Conservation (phyloP, 2,797 vertebrate genomes). For the Mus spretus region DNA sequence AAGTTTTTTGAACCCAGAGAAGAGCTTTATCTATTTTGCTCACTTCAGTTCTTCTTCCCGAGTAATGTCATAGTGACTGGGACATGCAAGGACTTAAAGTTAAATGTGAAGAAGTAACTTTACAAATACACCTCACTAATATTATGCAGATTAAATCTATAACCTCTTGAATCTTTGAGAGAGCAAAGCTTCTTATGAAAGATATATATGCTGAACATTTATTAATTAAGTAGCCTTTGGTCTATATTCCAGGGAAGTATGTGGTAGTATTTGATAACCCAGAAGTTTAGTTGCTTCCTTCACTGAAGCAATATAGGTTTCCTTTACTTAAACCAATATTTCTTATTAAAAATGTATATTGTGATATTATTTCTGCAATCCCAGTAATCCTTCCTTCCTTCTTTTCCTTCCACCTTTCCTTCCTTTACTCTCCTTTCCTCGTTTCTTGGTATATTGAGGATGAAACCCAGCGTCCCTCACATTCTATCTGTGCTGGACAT, state of each 20-base stretch:
- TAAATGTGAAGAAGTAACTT: constrained; percentile 38
- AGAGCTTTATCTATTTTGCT: neutral
- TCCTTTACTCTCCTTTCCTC: neutral
- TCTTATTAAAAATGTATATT: constrained; percentile 53
- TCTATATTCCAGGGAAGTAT: neutral
- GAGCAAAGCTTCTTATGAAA: neutral
- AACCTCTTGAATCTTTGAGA: constrained; percentile 45
- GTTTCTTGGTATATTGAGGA: neutral
- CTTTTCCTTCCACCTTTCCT: neutral
- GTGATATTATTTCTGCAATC: constrained; percentile 38
- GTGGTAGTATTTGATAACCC: neutral
- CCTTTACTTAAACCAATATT: constrained; percentile 32
- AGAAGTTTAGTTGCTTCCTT: constrained; percentile 36
- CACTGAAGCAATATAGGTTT: neutral
- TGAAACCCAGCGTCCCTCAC: neutral
- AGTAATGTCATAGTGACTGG: neutral
- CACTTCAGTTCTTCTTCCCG: neutral
- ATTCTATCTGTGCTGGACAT: neutral
- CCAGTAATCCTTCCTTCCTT: neutral
- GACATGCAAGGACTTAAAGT: neutral
- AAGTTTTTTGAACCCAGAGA: neutral
- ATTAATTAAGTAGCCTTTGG: constrained; percentile 12
- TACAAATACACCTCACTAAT: neutral
- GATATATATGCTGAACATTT: neutral
- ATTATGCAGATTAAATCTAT: neutral